Evolutionary conservation across 2,888 invertebrate species (phyloP).

Genomic region (Drosophila tripunctata): DNA sequence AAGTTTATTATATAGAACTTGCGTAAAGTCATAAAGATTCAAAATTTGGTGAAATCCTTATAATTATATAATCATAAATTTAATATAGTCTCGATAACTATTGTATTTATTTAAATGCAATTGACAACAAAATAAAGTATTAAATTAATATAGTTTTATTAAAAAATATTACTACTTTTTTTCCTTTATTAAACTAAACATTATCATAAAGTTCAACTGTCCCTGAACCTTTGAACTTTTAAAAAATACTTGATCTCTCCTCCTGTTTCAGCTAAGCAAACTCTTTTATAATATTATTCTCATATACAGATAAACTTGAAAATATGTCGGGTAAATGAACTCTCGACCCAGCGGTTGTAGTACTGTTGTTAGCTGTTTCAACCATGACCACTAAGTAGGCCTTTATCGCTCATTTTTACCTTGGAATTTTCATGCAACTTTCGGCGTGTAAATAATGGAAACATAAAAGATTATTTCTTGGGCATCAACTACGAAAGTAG

Average conservation of each 20-base stretch:
- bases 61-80: background rate
- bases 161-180: no score
- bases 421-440: conserved; percentile 62
- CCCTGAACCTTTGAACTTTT: no score
- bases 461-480: conserved; percentile 52
- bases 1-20: background rate
- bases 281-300: no score
- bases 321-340: conserved; percentile 64
- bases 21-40: background rate
- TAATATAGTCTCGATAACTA: no score
- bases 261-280: no score
- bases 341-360: conserved; percentile 39
- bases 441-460: conserved; percentile 60
- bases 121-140: no score
- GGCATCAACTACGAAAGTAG: background rate
- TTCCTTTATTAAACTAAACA: no score
- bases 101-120: no score
- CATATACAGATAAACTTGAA: background rate
- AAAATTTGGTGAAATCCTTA: background rate
- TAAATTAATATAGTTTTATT: no score
- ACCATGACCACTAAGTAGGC: conserved; percentile 60
- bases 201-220: no score
- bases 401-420: conserved; percentile 38
- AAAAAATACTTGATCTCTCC: background rate
- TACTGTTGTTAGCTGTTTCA: conserved; percentile 4